A percentile compares a stretch with the other conserved stretches of the same genome.
These are phyloP conservation scores for Lobophora halterata DNA, from an alignment of 2,888 invertebrate species.

Conservation along the genomic window DNA sequence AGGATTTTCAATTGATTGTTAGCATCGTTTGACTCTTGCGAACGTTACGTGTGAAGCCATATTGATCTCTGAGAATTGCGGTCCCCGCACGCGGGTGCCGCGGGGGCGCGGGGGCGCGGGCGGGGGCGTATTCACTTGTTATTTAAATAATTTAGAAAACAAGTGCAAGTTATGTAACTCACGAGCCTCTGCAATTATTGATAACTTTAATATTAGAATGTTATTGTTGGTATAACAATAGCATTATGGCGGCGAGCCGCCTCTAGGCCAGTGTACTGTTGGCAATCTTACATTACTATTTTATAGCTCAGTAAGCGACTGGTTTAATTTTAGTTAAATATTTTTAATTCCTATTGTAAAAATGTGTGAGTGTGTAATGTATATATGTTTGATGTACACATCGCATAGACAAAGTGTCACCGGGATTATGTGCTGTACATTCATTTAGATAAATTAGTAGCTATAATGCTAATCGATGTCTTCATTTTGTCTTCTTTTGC, in stretches of 20 bases:
- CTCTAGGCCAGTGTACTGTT: conserved; percentile 75
- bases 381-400: conserved; percentile 67
- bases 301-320: conserved; percentile 78
- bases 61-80: conserved; percentile 71
- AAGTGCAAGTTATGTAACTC: conserved; percentile 58
- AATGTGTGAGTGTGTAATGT: conserved; percentile 76
- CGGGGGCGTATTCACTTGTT: conserved; percentile 59
- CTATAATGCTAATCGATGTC: conserved; percentile 47
- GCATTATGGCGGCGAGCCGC: conserved; percentile 41
- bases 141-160: conserved; percentile 65
- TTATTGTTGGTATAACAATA: conserved; percentile 54
- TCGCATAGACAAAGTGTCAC: conserved; percentile 55
- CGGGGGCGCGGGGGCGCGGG: conserved; percentile 49
- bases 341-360: conserved; percentile 75
- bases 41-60: conserved; percentile 65
- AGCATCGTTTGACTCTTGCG: conserved; percentile 56
- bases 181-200: conserved; percentile 63
- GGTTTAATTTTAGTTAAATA: conserved; percentile 75
- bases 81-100: conserved; percentile 39
- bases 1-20: conserved; percentile 43
- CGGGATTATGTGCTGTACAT: conserved; percentile 56
- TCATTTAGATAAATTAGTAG: conserved; percentile 31
- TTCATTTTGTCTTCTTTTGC: conserved; percentile 69
- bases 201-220: conserved; percentile 52
- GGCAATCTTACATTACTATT: conserved; percentile 71